Base-by-base conservation (phyloP, 2,113 vertebrate genomes). In the Harpagus bidentatus region DNA sequence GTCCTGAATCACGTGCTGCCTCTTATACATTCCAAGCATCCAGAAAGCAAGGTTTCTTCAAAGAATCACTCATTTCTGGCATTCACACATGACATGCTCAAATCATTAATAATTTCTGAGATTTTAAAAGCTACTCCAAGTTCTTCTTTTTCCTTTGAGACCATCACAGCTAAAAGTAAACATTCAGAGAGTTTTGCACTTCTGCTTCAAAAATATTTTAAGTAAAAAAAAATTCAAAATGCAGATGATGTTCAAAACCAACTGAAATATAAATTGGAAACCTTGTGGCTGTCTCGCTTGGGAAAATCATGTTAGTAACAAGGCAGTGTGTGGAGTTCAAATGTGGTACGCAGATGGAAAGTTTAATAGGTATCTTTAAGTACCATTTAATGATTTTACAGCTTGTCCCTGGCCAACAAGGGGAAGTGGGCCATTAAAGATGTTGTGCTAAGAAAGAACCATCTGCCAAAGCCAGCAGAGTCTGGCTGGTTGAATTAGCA, bases 401-500 rank as follows among this genome's bases (percentile, higher is more conserved):
- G 72, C 34, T 88, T 38, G 16, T 88, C 48, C 61, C 86, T 88
- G 59, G 63, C 53, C 67, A 86, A 7, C 69, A 71, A 82, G 42
- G 18, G 43, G 38, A 97, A 95, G 42, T 32, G 43, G 61, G 47
- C 67, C 61, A 86, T 94, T 92, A 78, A 81, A 73, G 43, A 82
- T 36, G 50, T 66, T 25, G 20, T 58, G 52, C 45, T 92, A 86
- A 94, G 50, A 55, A 93, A 78, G 52, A 91, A 94, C 59, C 77
- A 97, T 94, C 89, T 95, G 95, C 78, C 70, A 78, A 82, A 92
- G 85, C 79, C 91, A 93, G 80, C 53, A 95, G 63, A 72, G 50
- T 22, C 56, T 53, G 61, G 40, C 43, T 77, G 38, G 69, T 58
- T 69, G 61, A 96, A 48, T 28, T 69, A 93, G 53, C 29, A n/a